These are phyloP conservation scores for Coregonus suidteri DNA, from an alignment of 2,797 vertebrate genomes.

Conservation along the genomic window DNA sequence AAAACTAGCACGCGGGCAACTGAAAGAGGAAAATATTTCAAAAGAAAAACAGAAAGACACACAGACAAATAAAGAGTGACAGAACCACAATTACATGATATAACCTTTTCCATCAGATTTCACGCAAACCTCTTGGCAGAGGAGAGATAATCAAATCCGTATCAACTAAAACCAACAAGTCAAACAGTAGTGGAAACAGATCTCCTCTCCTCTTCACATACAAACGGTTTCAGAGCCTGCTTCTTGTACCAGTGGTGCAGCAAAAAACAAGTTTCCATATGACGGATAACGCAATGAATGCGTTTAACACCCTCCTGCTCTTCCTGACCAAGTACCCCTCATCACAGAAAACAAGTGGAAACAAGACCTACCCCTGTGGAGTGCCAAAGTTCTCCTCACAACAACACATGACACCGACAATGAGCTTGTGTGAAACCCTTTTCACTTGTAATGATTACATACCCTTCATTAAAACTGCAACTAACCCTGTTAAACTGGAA, in stretches of 20 bases:
- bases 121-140: no score
- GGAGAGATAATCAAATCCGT: no score
- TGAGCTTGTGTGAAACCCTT: conserved; percentile 61
- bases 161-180: no score
- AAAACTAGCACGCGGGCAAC: conserved; percentile 19
- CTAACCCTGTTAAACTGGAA: conserved; percentile 79
- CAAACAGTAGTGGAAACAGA: no score
- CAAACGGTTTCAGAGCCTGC: neutral
- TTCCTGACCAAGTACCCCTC: neutral
- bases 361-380: conserved; percentile 14
- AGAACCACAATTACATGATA: neutral
- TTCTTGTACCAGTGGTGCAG: neutral
- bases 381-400: conserved; percentile 40
- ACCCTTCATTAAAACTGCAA: conserved; percentile 77
- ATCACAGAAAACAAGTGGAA: conserved; percentile 16
- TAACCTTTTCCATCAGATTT: neutral
- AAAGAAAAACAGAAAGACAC: neutral
- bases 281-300: conserved; percentile 12
- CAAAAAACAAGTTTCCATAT: conserved; percentile 12
- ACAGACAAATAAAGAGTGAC: neutral
- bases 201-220: no score
- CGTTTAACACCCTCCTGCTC: conserved; percentile 13
- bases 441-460: conserved; percentile 64
- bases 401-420: conserved; percentile 50
- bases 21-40: no score